A percentile compares a stretch with the other conserved stretches of the same genome.
phyloP scores from a whole-genome alignment of 2,888 invertebrate species.

The Lasioglossum morio region DNA sequence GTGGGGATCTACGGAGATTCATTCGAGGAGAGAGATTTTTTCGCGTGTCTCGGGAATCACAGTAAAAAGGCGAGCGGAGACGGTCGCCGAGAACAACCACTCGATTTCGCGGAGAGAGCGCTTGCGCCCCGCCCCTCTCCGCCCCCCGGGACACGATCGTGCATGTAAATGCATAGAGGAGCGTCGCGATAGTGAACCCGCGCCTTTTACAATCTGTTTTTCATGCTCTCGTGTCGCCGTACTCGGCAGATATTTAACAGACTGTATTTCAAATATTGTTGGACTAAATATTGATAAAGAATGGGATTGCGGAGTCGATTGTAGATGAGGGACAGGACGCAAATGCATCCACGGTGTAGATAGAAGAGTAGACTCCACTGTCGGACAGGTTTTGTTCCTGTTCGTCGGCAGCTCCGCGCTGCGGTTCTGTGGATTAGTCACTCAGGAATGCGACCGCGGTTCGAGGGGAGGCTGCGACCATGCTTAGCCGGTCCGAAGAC shows the following conservation, averaged over 20 bases:
- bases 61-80: constrained; percentile 10
- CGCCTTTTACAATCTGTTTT: constrained; percentile 62
- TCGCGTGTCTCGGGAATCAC: background rate
- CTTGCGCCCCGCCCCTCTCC: constrained; percentile 1
- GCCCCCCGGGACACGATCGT: constrained; percentile 22
- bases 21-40: background rate
- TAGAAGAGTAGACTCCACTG: background rate
- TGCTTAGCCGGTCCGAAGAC: constrained; percentile 40
- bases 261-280: background rate
- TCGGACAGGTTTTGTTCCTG: constrained; percentile 21
- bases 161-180: constrained; percentile 50
- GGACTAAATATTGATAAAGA: background rate
- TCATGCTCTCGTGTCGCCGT: constrained; percentile 56
- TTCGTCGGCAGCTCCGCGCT: constrained; percentile 30
- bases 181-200: constrained; percentile 39
- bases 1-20: background rate
- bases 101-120: constrained; percentile 40
- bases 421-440: constrained; percentile 69
- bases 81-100: constrained; percentile 45
- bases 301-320: background rate
- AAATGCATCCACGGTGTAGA: background rate
- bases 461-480: constrained; percentile 27
- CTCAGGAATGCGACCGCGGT: constrained; percentile 66
- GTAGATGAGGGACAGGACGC: background rate
- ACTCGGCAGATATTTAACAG: background rate